phyloP scores from a whole-genome alignment of 2,113 vertebrate species.

The Naja naja region DNA sequence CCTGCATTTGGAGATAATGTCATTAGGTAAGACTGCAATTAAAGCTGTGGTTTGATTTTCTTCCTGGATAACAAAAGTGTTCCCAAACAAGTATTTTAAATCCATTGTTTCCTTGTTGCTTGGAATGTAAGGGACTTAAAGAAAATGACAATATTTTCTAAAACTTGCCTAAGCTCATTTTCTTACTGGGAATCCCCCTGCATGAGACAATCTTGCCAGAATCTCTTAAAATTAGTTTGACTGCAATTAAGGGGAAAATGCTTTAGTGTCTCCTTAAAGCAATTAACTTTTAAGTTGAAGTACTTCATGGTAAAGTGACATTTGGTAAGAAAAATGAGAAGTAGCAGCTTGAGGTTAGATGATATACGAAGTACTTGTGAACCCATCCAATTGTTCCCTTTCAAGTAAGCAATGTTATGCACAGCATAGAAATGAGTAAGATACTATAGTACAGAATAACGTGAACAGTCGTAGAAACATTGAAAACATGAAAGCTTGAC shows the following conservation, averaged over 20 bases:
- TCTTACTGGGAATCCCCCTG: conserved; percentile 14
- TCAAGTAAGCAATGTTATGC: background rate
- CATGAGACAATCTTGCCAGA: conserved; percentile 8
- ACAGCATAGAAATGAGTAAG: background rate
- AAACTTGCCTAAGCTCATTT: conserved; percentile 11
- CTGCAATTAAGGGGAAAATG: background rate
- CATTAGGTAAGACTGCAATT: background rate
- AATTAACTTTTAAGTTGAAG: conserved; percentile 12
- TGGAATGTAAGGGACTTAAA: background rate
- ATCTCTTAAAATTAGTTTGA: background rate
- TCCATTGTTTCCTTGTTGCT: conserved; percentile 2
- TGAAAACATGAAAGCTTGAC: background rate
- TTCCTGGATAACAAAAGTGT: conserved; percentile 10
- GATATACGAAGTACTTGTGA: background rate
- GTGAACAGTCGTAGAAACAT: background rate
- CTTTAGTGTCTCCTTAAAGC: conserved; percentile 4
- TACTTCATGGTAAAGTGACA: background rate
- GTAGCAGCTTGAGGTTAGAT: background rate
- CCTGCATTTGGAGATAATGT: background rate
- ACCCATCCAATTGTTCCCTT: background rate
- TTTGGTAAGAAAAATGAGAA: background rate
- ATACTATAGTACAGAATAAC: background rate
- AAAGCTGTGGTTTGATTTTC: background rate
- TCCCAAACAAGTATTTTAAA: conserved; percentile 4
- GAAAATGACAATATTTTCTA: background rate